Evolutionary conservation across 2,797 vertebrate genomes (phyloP).

Genomic region (Erethizon dorsatum): DNA sequence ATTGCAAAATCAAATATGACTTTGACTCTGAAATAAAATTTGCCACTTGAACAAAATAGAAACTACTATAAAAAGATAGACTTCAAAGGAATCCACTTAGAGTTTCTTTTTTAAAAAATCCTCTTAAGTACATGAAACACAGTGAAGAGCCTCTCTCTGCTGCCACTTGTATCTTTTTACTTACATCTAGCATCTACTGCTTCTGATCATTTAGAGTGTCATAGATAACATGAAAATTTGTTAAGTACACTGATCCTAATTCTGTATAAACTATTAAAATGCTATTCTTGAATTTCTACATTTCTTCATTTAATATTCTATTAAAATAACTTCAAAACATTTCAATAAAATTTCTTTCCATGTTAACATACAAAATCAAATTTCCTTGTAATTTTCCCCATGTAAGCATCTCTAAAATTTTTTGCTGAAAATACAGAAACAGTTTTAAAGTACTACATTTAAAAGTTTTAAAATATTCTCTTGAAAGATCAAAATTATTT

Average conservation of each 20-base stretch:
- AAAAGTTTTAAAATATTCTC: neutral
- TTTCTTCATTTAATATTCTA: neutral
- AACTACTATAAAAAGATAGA: neutral
- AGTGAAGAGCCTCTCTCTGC: neutral
- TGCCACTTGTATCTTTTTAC: neutral
- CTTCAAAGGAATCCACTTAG: neutral
- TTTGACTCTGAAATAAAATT: slow-evolving; percentile 6
- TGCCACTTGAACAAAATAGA: neutral
- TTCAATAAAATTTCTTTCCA: neutral
- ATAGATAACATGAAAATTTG: neutral
- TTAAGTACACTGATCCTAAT: neutral
- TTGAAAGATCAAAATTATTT: slow-evolving; percentile 11
- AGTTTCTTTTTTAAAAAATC: neutral
- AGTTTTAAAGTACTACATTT: neutral
- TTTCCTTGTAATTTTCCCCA: neutral
- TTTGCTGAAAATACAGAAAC: neutral
- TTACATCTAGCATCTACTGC: neutral
- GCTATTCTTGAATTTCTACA: neutral
- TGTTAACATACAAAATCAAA: neutral
- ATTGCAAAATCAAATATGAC: neutral
- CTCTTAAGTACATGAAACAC: neutral
- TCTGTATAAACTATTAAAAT: neutral
- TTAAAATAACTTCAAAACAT: slow-evolving; percentile 32
- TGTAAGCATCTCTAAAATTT: neutral
- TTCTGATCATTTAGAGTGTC: neutral